Base-by-base conservation (phyloP, 1,140 invertebrate genomes). In the Telenomus remus region DNA sequence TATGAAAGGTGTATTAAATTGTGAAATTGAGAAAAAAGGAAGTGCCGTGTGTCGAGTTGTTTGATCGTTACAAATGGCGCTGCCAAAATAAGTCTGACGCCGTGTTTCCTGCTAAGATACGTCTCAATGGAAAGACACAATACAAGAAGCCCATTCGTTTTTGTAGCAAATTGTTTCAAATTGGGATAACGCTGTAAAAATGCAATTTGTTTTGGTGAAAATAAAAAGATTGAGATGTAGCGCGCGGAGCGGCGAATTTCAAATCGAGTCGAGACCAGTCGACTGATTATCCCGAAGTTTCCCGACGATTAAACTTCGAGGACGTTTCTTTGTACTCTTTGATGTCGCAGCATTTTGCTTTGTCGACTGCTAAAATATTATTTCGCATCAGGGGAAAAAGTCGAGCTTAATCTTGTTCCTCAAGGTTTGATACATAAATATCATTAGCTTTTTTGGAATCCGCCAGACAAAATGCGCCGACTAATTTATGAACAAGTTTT, bases 211-310 rank as follows among this genome's bases (percentile, higher is more conserved):
- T 59, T 69, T 42, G 16, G 15, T n/a, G 35, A 27, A 55, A 61
- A 49, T 46, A 70, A 70, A 70, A 48, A 42, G 43, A 53, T 47
- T 51, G 39, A 60, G 55, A 55, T 50, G 47, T 53, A n/a, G n/a
- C 39, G 39, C 42, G 27, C 46, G 10, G 8, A 37, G 4, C 14
- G 12, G 53, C 33, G 39, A 76, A 76, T 76, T 68, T 56, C 68
- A 74, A 61, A 60, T 47, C 49, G 35, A 66, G 56, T 48, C 61
- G 27, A 55, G 46, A 57, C 61, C 55, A 59, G 55, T 48, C 56
- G 19, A 50, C 50, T 70, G 79, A 81, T 82, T 82, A 79, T 81
- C 78, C 69, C 74, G 69, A 82, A 79, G 80, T 83, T 81, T 79
- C 70, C 78, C 50, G 60, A 54, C 60, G 75, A 61, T 76, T 69